phyloP scores from a whole-genome alignment of 2,113 vertebrate genomes.

The Parus major region DNA sequence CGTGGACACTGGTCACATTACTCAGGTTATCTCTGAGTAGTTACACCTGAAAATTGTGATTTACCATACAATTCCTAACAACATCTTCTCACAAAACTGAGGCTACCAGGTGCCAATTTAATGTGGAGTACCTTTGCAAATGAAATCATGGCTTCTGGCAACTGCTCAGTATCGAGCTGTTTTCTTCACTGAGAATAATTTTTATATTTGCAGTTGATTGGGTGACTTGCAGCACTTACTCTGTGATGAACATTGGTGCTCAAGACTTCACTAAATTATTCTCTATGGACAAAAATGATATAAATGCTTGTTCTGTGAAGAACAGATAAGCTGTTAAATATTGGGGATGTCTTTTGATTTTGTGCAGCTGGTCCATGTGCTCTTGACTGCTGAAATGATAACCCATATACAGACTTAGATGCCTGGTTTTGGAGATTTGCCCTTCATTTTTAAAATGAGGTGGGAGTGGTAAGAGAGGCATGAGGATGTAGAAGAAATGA shows the following conservation, averaged over 20 bases:
- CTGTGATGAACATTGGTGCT: not conserved
- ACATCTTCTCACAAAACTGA: not conserved
- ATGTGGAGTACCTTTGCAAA: not conserved
- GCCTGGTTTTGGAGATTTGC: not conserved
- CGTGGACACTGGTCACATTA: rapidly evolving
- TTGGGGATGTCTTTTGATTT: not conserved
- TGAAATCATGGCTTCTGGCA: not conserved
- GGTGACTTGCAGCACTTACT: not conserved
- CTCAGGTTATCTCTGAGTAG: not conserved
- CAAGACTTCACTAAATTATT: not conserved
- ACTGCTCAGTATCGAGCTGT: not conserved
- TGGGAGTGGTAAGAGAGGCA: not conserved
- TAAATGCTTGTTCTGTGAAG: not conserved
- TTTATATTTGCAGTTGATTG: not conserved
- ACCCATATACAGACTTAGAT: not conserved
- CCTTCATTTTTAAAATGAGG: not conserved
- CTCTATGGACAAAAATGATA: not conserved
- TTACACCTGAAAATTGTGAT: not conserved
- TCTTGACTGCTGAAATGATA: not conserved
- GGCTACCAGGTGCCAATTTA: not conserved
- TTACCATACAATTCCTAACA: not conserved
- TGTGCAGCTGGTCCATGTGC: not conserved
- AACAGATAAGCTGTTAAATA: not conserved
- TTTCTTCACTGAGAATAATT: not conserved
- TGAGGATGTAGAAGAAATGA: not conserved